Base-by-base conservation (phyloP, 2,888 invertebrate species). In the Troides oblongomaculatus region DNA sequence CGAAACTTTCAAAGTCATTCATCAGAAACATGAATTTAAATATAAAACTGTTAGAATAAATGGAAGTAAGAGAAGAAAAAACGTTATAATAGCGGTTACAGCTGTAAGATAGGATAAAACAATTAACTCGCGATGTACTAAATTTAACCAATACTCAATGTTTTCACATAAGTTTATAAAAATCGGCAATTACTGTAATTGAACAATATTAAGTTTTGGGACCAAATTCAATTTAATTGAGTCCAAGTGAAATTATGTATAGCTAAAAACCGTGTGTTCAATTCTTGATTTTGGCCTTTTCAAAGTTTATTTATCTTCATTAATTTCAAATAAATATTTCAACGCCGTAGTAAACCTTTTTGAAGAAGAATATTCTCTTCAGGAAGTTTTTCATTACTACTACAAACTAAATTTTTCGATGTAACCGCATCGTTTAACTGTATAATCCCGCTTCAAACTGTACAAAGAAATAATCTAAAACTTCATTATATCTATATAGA, bases 61-160 rank as follows among this genome's bases (percentile, higher is more conserved):
- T 80, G 88, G 84, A 76, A 85, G 85, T 75, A 92, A 92, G 75
- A 88, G 83, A 72, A 90, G 88, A 83, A 83, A 88, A 76, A 92
- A 90, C 64, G 79, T 92, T 59, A 90, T 92, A 53, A 89, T 92
- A 12, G 92, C 92, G 2, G 91, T 92, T 14, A 88, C 92, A 46
- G 92, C 92, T 64, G 88, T 92, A 36, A 92, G 92, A 90, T 92
- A 92, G 84, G 46, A 63, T 30, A 58, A 0, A 39, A 56, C 7
- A 63, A 53, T 14, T 58, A 21, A 53, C 23, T 69, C 60, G 64
- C 72, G 67, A 73, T 74, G 71, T 71, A 73, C 63, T 76, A 73
- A 76, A 74, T 64, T n/a, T 68, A 59, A 62, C 73, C 73, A 68
- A 68, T 73, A 70, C 65, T 68, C 69, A 74, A 68, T 76, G 36